These are phyloP conservation scores for Heterohyrax brucei DNA, from an alignment of 2,797 vertebrate species.

Conservation along the genomic window DNA sequence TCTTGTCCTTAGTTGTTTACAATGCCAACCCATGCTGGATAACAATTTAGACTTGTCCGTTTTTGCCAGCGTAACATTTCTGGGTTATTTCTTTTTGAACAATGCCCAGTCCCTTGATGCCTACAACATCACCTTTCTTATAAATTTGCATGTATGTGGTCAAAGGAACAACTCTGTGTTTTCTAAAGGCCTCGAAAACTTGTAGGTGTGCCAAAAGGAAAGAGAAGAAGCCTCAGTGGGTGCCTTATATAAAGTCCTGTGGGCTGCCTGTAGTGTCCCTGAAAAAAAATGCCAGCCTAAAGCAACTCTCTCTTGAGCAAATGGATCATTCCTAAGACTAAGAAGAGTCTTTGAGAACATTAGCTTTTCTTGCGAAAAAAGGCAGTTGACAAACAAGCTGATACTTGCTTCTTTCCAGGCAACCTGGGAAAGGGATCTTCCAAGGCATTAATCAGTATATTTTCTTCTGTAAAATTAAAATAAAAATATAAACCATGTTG, in stretches of 20 bases:
- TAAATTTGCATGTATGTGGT: too few relatives aligned
- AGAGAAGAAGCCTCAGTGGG: background rate
- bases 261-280: slow-evolving; percentile 89
- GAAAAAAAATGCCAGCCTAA: slow-evolving; percentile 49
- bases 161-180: too few relatives aligned
- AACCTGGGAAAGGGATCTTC: slow-evolving; percentile 71
- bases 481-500: background rate
- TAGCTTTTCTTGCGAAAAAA: background rate
- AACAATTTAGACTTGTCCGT: too few relatives aligned
- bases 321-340: fast-evolving
- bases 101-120: too few relatives aligned
- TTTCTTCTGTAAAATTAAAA: background rate
- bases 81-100: too few relatives aligned
- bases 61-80: too few relatives aligned
- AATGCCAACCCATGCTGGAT: too few relatives aligned
- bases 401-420: background rate
- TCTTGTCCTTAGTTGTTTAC: too few relatives aligned
- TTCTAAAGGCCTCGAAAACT: too few relatives aligned
- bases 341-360: background rate
- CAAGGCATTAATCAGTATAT: background rate
- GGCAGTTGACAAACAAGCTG: background rate
- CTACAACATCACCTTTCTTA: too few relatives aligned
- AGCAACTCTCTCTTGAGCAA: background rate
- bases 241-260: slow-evolving; percentile 80
- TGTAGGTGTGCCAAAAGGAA: slow-evolving; percentile 91